Evolutionary conservation across 2,888 invertebrate species (phyloP).

Genomic region (Xylophagus ater): DNA sequence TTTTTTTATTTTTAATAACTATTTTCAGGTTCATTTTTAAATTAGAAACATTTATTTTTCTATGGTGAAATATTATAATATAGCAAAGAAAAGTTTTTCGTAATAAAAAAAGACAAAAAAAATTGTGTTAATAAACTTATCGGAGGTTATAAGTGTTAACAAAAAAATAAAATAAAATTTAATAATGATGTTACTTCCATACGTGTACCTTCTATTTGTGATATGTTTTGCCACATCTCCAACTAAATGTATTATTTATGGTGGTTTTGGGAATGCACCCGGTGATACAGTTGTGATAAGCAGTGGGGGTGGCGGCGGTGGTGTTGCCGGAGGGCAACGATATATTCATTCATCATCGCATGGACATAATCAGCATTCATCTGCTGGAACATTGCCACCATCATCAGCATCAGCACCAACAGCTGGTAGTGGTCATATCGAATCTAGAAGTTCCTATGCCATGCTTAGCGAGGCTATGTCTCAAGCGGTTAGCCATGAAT

Average conservation of each 20-base stretch:
- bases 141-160: too few species aligned
- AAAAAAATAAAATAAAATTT: too few species aligned
- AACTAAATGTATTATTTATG: constrained; percentile 19
- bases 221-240: constrained; percentile 20
- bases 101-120: too few species aligned
- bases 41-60: too few species aligned
- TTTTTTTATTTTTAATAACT: too few species aligned
- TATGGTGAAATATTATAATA: too few species aligned
- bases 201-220: constrained; percentile 20
- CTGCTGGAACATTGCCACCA: constrained; percentile 10
- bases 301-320: constrained; percentile 1
- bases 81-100: too few species aligned
- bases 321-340: constrained; percentile 11
- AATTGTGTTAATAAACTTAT: too few species aligned
- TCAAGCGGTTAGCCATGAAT: constrained; percentile 47
- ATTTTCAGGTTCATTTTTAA: too few species aligned
- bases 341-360: constrained; percentile 20
- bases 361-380: constrained; percentile 1
- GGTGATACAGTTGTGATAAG: constrained; percentile 22
- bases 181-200: too few species aligned
- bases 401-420: constrained; percentile 21
- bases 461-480: constrained; percentile 47
- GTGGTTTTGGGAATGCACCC: constrained; percentile 25
- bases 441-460: constrained; percentile 38
- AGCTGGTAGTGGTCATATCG: constrained; percentile 26